Percentiles rank a stretch among this genome's conserved stretches.
Conservation (phyloP, 2,888 invertebrate species). For the Eristalis pertinax region DNA sequence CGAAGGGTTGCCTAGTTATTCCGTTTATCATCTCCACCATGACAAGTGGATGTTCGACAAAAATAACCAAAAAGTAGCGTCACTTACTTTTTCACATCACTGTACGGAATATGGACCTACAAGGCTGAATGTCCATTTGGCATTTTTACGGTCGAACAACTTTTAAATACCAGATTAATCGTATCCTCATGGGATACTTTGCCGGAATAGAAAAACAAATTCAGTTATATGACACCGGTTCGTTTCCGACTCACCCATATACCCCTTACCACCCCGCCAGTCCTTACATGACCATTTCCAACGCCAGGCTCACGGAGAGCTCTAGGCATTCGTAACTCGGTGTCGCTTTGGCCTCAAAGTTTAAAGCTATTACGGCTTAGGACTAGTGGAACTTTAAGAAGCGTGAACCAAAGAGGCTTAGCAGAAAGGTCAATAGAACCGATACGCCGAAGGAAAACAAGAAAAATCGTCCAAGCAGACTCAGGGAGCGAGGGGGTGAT, state of each 20-base stretch:
- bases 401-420: slow-evolving; percentile 50
- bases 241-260: background rate
- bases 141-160: slow-evolving; percentile 56
- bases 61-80: no score
- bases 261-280: background rate
- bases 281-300: slow-evolving; percentile 16
- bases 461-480: background rate
- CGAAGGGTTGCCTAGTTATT: no score
- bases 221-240: slow-evolving; percentile 52
- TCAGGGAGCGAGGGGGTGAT: no score
- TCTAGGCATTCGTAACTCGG: slow-evolving; percentile 35
- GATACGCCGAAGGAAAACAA: background rate
- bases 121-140: background rate
- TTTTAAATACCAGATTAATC: slow-evolving; percentile 69
- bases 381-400: slow-evolving; percentile 51
- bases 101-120: background rate
- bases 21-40: no score
- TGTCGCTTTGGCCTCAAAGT: slow-evolving; percentile 32
- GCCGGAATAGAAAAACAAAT: slow-evolving; percentile 60
- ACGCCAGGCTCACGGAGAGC: background rate
- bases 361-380: slow-evolving; percentile 55
- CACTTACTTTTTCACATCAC: background rate
- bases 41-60: no score
- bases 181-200: slow-evolving; percentile 56
- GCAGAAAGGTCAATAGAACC: slow-evolving; percentile 41